Conservation (phyloP, 2,888 invertebrate species). For the Erebia palarica region DNA sequence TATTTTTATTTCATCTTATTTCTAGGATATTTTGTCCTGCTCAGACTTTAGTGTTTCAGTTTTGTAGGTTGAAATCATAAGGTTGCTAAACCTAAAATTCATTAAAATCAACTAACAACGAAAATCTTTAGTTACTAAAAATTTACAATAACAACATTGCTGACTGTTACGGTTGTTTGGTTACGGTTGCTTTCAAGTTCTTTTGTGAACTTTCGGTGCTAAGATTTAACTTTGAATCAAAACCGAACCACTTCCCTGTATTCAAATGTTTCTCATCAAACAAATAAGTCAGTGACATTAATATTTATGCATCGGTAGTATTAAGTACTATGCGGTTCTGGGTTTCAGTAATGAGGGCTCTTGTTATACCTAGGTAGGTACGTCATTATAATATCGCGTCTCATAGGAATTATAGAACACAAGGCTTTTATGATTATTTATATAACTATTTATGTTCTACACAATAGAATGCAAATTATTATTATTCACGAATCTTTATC, state of each 20-base stretch:
- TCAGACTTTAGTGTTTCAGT: no score
- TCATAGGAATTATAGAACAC: neutral
- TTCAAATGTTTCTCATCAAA: conserved; percentile 65
- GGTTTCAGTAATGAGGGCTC: conserved; percentile 35
- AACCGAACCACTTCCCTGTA: conserved; percentile 54
- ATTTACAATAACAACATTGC: neutral
- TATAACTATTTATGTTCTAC: no score
- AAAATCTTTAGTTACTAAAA: neutral
- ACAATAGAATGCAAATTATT: no score
- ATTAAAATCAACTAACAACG: neutral
- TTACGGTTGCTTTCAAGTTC: conserved; percentile 47
- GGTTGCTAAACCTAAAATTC: no score
- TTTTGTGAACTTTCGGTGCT: conserved; percentile 54
- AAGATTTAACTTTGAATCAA: conserved; percentile 68
- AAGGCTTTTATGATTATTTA: no score
- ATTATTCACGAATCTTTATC: no score
- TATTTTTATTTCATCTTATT: no score
- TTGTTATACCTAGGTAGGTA: conserved; percentile 17
- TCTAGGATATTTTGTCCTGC: no score
- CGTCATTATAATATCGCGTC: conserved; percentile 9
- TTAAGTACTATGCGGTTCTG: conserved; percentile 35
- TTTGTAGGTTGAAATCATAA: neutral
- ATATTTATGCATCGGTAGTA: conserved; percentile 41
- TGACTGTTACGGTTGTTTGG: neutral
- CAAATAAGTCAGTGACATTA: conserved; percentile 54